Evolutionary conservation across 2,888 invertebrate species (phyloP), one percentile per base, ranked within the genome.

Genomic region (Thera obeliscata): DNA sequence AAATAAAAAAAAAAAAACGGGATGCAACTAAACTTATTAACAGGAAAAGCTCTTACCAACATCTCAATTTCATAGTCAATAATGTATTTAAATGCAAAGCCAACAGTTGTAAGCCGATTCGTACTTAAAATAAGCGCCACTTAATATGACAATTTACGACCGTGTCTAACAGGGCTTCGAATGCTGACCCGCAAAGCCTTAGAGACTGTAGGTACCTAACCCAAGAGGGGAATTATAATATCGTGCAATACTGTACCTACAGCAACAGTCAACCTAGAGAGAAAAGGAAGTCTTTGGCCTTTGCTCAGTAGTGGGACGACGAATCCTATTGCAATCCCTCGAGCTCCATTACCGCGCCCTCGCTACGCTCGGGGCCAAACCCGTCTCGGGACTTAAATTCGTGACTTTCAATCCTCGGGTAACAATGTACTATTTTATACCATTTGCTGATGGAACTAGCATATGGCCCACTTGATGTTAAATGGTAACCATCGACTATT

Each of bases 131-230:
- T 83, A 83, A 87, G 81, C 81, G 77, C 80, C 80, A 83, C 76
- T 85, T 88, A 87, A 87, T 85, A 86, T 83, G 85, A 85, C 86
- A 85, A 86, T 87, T 88, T 88, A 88, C 81, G 83, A 81, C 82
- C 84, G 80, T 84, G 72, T 75, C 80, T 82, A 83, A 84, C 77
- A 79, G 75, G 74, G 71, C 70, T 79, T 69, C 9, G 46, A 61
- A 54, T 49, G 55, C 52, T 49, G 73, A 72, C 70, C 74, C 64
- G 77, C 73, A 73, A 82, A 84, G 80, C 81, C 73, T 73, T 22
- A 22, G 75, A 50, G 33, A 36, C 50, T n/a, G 48, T 12, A 7
- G 12, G 22, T 56, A 33, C 33, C 52, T 46, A 43, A 7, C 43
- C 43, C 7, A 43, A 55, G 54, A 64, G 54, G 72, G 63, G 69